Base-by-base conservation (phyloP, 2,113 vertebrate genomes). In the Pachypanchax playfairii region DNA sequence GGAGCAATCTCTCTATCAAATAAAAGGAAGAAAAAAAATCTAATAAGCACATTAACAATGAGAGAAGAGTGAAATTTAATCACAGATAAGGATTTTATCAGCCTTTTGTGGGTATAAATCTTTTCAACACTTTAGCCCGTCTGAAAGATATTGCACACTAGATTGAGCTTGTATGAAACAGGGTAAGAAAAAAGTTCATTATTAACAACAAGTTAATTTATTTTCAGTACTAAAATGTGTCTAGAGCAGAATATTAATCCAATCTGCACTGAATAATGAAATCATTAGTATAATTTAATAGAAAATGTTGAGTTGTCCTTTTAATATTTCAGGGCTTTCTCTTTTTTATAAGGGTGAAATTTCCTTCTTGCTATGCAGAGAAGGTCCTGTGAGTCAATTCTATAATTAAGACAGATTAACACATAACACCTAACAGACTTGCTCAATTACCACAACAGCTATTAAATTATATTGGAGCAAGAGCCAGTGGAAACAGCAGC, bases 331-430 rank as follows among this genome's bases (percentile, higher is more conserved):
- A 1, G 26, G 12, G 5, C 4, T 66, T 63, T 66, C 60, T 62
- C 49, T 58, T 14, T 7, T 22, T 60, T 62, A 60, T n/a, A 39
- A 25, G 60, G n/a, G 21, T 24, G 41, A 43, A 13, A 39, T 31
- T 35, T 14, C 35, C 9, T 41, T 20, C 20, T 17, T 12, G 25
- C 48, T 29, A 15, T 17, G 29, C 62, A 53, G 24, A 46, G 29
- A 50, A 42, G 71, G 52, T 62, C 67, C 59, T 31, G 25, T 60
- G 82, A 89, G 77, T 83, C 81, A 54, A 10, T 55, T 53, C 48
- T 75, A 65, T 83, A 85, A 89, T 89, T 88, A 87, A 83, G 78
- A 82, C 76, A 79, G 78, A 82, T 86, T 80, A 87, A 80, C 75
- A 79, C 65, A 17, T 65, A 73, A 65, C 79, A 73, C 68, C 80